Base-by-base conservation (phyloP, 1,140 invertebrate species). In the Mesaphorura yosii region DNA sequence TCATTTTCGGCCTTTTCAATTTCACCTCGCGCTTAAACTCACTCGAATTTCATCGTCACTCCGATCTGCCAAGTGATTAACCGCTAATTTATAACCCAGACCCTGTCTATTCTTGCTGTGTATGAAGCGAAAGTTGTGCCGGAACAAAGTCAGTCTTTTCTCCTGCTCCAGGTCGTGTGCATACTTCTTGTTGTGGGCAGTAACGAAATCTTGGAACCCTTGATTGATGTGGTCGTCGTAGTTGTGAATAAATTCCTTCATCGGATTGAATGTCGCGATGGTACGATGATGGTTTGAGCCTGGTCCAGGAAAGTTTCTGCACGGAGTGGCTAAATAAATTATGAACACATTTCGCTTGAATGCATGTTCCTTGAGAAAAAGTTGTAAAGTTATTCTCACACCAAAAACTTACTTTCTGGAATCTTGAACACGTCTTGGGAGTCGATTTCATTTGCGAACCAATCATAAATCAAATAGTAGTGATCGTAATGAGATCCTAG, bases 401-500 rank as follows among this genome's bases (percentile, higher is more conserved):
- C n/a, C n/a, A n/a, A n/a, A n/a, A n/a, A n/a, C n/a, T 56, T 41
- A 78, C 79, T 75, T 55, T 73, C 63, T 48, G 77, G 73, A 23
- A 88, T 66, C 58, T 78, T 67, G 64, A 89, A 89, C 1, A 84
- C 78, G 38, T 78, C 75, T 39, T 76, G 72, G 52, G 77, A 74
- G 22, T 85, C 86, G 25, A 75, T 72, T 25, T 80, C 78, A 23
- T 76, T 73, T 17, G 76, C 74, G 64, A 81, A 93, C 64, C 78
- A 78, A 48, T 78, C 75, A 66, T 96, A 96, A 25, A 83, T 76
- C 23, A 97, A 66, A 68, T 88, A 86, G 66, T 97, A 97, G 71
- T 93, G 89, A 71, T 97, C 92, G 66, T 88, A 96, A 70, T 97
- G 92, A 6, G 90, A 95, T 1, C 90, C 90, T 1, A 96, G 72